Evolutionary conservation across 2,797 vertebrate species (phyloP).

Genomic region (Ctenopoma kingsleyae): DNA sequence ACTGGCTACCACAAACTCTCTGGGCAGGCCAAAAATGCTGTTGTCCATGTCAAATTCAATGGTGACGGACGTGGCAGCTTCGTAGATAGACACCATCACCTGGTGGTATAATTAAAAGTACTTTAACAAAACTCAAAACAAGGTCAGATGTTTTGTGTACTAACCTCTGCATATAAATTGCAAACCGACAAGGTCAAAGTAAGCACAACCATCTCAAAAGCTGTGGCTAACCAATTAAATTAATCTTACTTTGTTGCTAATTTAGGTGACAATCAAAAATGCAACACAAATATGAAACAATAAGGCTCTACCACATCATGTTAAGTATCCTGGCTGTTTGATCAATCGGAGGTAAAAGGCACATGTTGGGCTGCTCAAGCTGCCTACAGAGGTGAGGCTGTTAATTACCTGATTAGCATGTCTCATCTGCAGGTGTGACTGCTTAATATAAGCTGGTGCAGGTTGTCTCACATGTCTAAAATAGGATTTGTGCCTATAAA

Average conservation of each 20-base stretch:
- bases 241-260: background rate
- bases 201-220: background rate
- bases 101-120: conserved; percentile 58
- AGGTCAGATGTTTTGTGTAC: background rate
- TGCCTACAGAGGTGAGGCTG: conserved; percentile 2
- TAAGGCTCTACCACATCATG: background rate
- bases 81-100: conserved; percentile 89
- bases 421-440: conserved; percentile 65
- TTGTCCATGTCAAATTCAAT: conserved; percentile 95
- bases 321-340: background rate
- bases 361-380: conserved; percentile 1
- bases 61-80: conserved; percentile 88
- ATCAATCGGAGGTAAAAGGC: background rate
- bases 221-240: background rate
- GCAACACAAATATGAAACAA: background rate
- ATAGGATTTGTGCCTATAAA: conserved; percentile 23
- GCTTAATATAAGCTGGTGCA: conserved; percentile 54
- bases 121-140: background rate
- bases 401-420: conserved; percentile 53
- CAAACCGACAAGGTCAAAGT: background rate
- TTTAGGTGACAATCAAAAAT: background rate
- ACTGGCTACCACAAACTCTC: conserved; percentile 94
- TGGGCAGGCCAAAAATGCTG: conserved; percentile 93
- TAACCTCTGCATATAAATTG: background rate
- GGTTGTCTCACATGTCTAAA: conserved; percentile 37